Conservation (phyloP, 2,888 invertebrate species). For the Oegoconia quadripuncta region DNA sequence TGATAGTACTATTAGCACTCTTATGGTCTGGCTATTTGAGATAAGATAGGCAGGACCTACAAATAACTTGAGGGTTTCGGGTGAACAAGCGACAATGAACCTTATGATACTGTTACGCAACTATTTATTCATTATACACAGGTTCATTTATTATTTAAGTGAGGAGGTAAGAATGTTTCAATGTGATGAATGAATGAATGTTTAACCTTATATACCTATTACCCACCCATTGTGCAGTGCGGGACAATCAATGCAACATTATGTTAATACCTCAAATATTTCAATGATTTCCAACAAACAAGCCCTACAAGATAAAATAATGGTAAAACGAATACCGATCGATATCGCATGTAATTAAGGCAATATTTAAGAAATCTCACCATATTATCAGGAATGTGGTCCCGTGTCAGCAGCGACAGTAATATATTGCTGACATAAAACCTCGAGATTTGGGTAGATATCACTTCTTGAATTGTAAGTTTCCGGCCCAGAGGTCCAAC, state of each 20-base stretch:
- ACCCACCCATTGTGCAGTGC: no score
- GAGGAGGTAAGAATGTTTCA: no score
- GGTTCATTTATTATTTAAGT: no score
- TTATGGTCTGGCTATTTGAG: no score
- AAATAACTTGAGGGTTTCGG: no score
- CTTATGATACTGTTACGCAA: no score
- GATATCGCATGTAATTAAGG: slow-evolving; percentile 70
- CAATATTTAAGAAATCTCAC: slow-evolving; percentile 67
- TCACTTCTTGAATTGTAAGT: slow-evolving; percentile 64
- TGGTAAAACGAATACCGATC: slow-evolving; percentile 61
- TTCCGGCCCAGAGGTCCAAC: slow-evolving; percentile 53
- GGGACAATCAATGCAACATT: slow-evolving; percentile 25
- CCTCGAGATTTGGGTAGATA: slow-evolving; percentile 68
- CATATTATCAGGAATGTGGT: slow-evolving; percentile 62
- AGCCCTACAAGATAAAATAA: slow-evolving; percentile 49
- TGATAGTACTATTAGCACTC: no score
- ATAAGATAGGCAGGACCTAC: no score
- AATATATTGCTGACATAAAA: slow-evolving; percentile 75
- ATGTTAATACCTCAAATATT: slow-evolving; percentile 36
- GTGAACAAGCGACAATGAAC: no score
- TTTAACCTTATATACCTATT: no score
- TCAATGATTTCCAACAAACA: slow-evolving; percentile 29
- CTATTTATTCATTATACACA: no score
- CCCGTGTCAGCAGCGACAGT: slow-evolving; percentile 56
- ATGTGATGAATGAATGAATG: no score